A percentile compares a stretch with the other conserved stretches of the same genome.
These are phyloP conservation scores for Silurus asotus DNA, from an alignment of 2,113 vertebrate species.

Conservation along the genomic window DNA sequence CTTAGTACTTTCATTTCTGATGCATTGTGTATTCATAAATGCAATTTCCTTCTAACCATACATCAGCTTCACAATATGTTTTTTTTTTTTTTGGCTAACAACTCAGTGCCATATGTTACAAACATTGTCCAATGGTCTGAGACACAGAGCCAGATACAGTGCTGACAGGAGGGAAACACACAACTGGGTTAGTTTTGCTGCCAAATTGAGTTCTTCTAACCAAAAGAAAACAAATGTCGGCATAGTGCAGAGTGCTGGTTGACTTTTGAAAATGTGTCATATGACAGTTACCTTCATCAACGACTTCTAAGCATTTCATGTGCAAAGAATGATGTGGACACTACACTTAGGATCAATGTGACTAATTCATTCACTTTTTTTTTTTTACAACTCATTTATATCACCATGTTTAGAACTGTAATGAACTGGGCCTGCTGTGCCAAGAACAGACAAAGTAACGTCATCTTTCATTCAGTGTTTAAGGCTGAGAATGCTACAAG, in stretches of 20 bases:
- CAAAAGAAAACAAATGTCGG: conserved; percentile 40
- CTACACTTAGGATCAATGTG: neutral
- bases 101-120: conserved; percentile 29
- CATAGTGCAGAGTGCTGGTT: conserved; percentile 4
- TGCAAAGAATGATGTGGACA: neutral
- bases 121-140: conserved; percentile 18
- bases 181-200: conserved; percentile 29
- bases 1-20: conserved; percentile 4
- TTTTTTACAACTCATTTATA: neutral
- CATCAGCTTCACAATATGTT: conserved; percentile 14
- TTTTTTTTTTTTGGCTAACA: conserved; percentile 13
- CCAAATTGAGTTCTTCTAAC: conserved; percentile 40
- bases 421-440: neutral
- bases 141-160: conserved; percentile 32
- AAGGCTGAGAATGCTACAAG: conserved; percentile 6
- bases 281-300: conserved; percentile 25
- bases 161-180: conserved; percentile 10
- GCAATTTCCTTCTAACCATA: neutral
- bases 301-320: neutral
- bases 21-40: conserved; percentile 18
- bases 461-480: conserved; percentile 8
- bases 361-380: neutral
- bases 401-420: neutral
- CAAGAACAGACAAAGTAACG: neutral
- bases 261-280: conserved; percentile 9